Evolutionary conservation across 2,797 vertebrate species (phyloP).

Genomic region (Craterocephalus amniculus): DNA sequence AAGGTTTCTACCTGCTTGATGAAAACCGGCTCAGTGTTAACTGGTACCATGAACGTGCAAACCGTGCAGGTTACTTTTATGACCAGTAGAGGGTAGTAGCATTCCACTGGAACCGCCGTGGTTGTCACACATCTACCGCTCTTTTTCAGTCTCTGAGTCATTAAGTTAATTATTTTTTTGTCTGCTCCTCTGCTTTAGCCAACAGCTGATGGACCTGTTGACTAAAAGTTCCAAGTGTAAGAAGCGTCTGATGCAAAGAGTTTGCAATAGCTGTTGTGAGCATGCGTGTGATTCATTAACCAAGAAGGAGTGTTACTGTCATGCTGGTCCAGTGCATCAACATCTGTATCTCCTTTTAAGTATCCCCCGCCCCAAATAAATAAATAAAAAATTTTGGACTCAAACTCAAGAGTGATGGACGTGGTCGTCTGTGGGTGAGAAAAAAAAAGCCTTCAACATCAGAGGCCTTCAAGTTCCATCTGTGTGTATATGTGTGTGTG

Average conservation of each 20-base stretch:
- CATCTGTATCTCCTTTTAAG: conserved; percentile 45
- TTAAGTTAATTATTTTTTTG: conserved; percentile 1
- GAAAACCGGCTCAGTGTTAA: conserved; percentile 10
- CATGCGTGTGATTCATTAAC: conserved; percentile 11
- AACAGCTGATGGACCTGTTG: conserved; percentile 61
- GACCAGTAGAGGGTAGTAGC: conserved; percentile 74
- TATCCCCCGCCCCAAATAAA: conserved; percentile 15
- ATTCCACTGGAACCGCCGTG: conserved; percentile 26
- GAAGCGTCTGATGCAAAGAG: conserved; percentile 44
- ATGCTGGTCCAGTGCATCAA: conserved; percentile 11
- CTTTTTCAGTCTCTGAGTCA: not conserved
- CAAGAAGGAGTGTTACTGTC: conserved; percentile 13
- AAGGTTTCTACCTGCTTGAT: not conserved
- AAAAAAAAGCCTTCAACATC: conserved; percentile 43
- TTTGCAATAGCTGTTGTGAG: conserved; percentile 15
- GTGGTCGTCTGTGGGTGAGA: conserved; percentile 27
- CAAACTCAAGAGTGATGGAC: conserved; percentile 37
- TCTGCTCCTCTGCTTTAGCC: not conserved
- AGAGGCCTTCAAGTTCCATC: conserved; percentile 22
- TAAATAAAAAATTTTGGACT: conserved; percentile 32
- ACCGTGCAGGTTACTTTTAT: conserved; percentile 28
- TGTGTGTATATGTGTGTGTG: not conserved
- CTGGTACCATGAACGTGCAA: not conserved
- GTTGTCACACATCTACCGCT: not conserved
- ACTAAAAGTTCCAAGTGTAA: conserved; percentile 23